These are phyloP conservation scores for Megaleporinus macrocephalus DNA, from an alignment of 2,113 vertebrate species.

Conservation along the genomic window DNA sequence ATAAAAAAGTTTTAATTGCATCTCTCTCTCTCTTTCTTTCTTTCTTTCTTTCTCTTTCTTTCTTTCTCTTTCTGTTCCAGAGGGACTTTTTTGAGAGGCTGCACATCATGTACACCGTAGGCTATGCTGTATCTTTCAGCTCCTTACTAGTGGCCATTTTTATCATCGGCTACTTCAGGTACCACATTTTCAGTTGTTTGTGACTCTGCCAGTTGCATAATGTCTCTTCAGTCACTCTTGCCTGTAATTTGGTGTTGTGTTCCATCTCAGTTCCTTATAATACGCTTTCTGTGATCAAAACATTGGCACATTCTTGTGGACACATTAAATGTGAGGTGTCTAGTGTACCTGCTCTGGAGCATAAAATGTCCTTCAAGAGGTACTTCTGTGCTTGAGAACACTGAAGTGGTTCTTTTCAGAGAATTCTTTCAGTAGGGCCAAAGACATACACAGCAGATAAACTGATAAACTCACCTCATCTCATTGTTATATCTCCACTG, in stretches of 20 bases:
- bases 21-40: not conserved
- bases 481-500: not conserved
- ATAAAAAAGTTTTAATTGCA: too few relatives aligned
- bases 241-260: not conserved
- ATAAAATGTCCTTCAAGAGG: not conserved
- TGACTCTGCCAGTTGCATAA: not conserved
- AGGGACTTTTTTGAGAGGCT: slow-evolving; percentile 87
- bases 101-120: slow-evolving; percentile 86
- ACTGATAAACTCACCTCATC: not conserved
- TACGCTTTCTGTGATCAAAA: too few relatives aligned
- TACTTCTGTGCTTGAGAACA: not conserved
- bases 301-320: too few relatives aligned
- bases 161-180: slow-evolving; percentile 89
- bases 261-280: not conserved
- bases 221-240: not conserved
- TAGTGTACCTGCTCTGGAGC: too few relatives aligned
- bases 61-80: slow-evolving; percentile 60
- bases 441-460: not conserved
- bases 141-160: slow-evolving; percentile 85
- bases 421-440: too few relatives aligned
- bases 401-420: not conserved
- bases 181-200: slow-evolving; percentile 21
- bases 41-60: not conserved
- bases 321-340: too few relatives aligned
- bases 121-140: slow-evolving; percentile 87